phyloP scores from a whole-genome alignment of 2,888 invertebrate species.

The Agrochola circellaris region DNA sequence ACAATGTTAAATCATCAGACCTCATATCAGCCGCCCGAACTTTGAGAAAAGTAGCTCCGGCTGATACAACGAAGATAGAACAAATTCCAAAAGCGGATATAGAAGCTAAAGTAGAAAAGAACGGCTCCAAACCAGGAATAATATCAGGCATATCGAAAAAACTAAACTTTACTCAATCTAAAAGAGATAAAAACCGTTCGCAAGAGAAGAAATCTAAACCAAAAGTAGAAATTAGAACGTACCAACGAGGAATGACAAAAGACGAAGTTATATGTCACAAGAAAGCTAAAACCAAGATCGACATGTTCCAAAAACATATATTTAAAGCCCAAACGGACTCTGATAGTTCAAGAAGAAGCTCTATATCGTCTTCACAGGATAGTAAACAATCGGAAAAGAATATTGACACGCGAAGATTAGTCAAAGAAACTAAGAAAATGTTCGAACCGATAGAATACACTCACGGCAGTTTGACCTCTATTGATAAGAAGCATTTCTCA shows the following conservation, averaged over 20 bases:
- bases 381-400: conserved; percentile 72
- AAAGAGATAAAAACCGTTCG: conserved; percentile 77
- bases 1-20: conserved; percentile 82
- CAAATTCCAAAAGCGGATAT: conserved; percentile 32
- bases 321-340: conserved; percentile 84
- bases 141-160: conserved; percentile 84
- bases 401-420: conserved; percentile 70
- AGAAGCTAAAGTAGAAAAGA: conserved; percentile 66
- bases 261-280: conserved; percentile 85
- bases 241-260: conserved; percentile 82
- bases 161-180: conserved; percentile 83
- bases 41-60: conserved; percentile 74
- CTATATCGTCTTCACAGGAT: conserved; percentile 80
- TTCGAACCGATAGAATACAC: conserved; percentile 80
- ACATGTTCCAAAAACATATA: conserved; percentile 89
- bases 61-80: conserved; percentile 55
- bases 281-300: conserved; percentile 87
- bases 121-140: conserved; percentile 76
- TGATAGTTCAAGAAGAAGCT: conserved; percentile 83
- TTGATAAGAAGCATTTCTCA: conserved; percentile 75
- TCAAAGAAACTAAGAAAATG: conserved; percentile 82
- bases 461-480: conserved; percentile 74
- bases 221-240: conserved; percentile 86
- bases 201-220: conserved; percentile 78
- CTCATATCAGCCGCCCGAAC: conserved; percentile 79